Base-by-base conservation (phyloP, 2,888 invertebrate genomes). In the Latheticus oryzae region DNA sequence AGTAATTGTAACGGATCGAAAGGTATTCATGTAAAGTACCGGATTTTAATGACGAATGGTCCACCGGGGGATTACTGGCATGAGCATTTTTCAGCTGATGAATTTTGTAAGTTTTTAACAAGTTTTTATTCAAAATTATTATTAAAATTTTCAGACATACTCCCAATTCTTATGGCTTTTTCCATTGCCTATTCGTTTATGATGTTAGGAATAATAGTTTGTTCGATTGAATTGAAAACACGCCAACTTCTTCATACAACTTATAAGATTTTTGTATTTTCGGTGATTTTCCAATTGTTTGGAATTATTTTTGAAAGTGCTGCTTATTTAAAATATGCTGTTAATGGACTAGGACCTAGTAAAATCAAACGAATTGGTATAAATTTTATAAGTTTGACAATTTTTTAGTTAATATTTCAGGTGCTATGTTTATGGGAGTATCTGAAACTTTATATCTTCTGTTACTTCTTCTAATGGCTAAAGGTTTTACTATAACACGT, bases 21-120 rank as follows among this genome's bases (percentile, higher is more conserved):
- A 81, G 95, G 95, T 1, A 80, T 95, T 38, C 86, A 89, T 61
- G 74, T 95, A 1, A 85, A 85, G 54, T 96, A 94, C 77, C 87
- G 85, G 71, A 87, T 96, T 64, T 80, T 89, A 52, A 90, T 97
- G 92, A 95, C 94, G 0, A 97, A 97, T 76, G 94, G 92, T 0
- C 83, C 87, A 1, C 83, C 85, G 1, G 89, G 88, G 0, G 90
- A 90, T 68, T 88, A 91, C 67, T 92, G 93, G 89, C 89, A 88
- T 68, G 87, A 91, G 72, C 95, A 97, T 73, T 95, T 95, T 74
- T 95, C 95, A 0, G 95, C 95, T 4, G 96, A 97, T 77, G 94
- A 97, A 80, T 95, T 95, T 80, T 94, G 95, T 93, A 83, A 88
- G 91, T 17, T 15, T 21, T 40, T 19, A 30, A n/a, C 9, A 2